Conservation (phyloP, 1,140 invertebrate genomes). For the Aphelinus atriplicis region DNA sequence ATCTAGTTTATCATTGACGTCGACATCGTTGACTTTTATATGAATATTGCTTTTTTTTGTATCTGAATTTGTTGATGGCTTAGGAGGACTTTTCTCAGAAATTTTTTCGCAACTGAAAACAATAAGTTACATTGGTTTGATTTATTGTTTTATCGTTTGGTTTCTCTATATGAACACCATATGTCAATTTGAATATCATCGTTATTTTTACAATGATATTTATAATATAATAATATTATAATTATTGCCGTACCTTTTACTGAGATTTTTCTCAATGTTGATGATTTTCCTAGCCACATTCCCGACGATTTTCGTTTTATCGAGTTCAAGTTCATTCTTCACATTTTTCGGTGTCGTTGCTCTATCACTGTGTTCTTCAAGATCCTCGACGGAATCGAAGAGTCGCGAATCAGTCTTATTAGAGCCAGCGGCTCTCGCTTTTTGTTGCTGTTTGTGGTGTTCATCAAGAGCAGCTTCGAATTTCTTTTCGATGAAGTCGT, state of each 20-base stretch:
- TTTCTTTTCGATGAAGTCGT: constrained; percentile 48
- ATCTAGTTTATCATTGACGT: constrained; percentile 27
- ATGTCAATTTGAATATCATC: too few relatives aligned
- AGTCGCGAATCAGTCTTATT: constrained; percentile 49
- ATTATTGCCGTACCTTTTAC: constrained; percentile 9
- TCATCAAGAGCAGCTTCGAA: constrained; percentile 29
- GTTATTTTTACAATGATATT: too few relatives aligned
- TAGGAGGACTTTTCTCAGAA: constrained; percentile 14
- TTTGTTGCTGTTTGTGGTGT: constrained; percentile 28
- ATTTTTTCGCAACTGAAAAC: constrained; percentile 19
- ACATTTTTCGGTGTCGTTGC: not conserved
- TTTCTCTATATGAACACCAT: too few relatives aligned
- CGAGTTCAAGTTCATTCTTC: constrained; percentile 11
- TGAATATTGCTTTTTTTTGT: constrained; percentile 16
- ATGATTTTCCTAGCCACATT: constrained; percentile 48
- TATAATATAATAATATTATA: not conserved
- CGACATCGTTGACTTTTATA: constrained; percentile 25
- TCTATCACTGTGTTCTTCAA: constrained; percentile 34
- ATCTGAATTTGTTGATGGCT: not conserved
- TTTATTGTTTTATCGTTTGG: not conserved
- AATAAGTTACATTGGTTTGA: not conserved
- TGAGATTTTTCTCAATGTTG: constrained; percentile 46
- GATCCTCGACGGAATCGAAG: constrained; percentile 33
- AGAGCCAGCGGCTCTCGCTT: not conserved
- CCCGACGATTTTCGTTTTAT: constrained; percentile 20